Conservation (phyloP, 2,113 vertebrate species). For the Xerus inauris region DNA sequence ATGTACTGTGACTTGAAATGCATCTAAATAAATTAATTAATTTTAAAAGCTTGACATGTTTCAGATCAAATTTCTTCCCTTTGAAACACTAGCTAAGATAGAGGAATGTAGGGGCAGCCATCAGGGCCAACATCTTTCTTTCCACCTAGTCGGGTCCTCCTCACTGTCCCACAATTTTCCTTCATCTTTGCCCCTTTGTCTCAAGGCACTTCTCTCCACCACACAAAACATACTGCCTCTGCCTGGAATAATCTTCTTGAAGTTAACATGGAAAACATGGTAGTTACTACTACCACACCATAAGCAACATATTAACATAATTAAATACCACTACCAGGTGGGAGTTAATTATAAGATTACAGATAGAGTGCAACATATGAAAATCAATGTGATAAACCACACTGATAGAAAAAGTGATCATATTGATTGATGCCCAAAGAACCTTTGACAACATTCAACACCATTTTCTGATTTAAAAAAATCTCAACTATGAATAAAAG, state of each 20-base stretch:
- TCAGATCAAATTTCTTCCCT: neutral
- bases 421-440: neutral
- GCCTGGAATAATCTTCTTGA: neutral
- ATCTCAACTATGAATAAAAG: neutral
- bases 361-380: neutral
- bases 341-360: neutral
- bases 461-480: neutral
- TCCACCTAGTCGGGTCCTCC: neutral
- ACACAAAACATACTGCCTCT: neutral
- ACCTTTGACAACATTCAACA: neutral
- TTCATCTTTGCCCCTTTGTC: neutral
- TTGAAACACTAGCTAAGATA: neutral
- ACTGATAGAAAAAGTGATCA: neutral
- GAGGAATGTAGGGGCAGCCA: neutral
- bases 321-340: neutral
- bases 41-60: too few species aligned
- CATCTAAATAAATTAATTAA: too few species aligned
- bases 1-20: too few species aligned
- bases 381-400: neutral
- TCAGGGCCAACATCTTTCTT: neutral
- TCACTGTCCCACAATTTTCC: neutral
- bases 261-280: neutral
- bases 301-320: neutral
- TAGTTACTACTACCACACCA: too few species aligned
- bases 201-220: neutral